Evolutionary conservation across 2,113 vertebrate genomes (phyloP), one percentile per base, ranked within the genome.

Genomic region (Crotalus viridis): DNA sequence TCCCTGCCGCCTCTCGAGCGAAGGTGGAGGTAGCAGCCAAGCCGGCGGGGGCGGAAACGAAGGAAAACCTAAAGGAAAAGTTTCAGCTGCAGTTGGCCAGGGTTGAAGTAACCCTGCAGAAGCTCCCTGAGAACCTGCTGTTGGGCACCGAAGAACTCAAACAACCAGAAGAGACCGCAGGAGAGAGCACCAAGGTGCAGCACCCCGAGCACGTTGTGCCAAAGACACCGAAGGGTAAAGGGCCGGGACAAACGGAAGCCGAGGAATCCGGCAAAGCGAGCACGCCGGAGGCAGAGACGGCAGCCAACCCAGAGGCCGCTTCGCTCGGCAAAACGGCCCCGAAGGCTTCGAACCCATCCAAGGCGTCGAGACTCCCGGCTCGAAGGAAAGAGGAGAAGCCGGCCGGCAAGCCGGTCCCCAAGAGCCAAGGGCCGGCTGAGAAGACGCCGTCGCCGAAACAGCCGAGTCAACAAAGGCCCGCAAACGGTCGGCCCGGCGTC

Each of bases 351-450:
- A 97, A 96, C 56, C 92, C 95, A 17, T 52, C 96, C 0, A 97
- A 97, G 85, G 28, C 93, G 26, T 51, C 8, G 48, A 97, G 95
- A 95, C 22, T 51, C 93, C 46, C 95, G 0, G 1, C 88, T 4
- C 91, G 24, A 93, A 96, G 93, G 52, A 90, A 3, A 0, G 93
- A 96, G 0, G 97, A 97, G 85, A 98, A 96, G 91, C 33, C 90
- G 9, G 87, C 90, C 6, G 54, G 12, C 0, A 98, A 81, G 87
- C 4, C 94, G 0, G 92, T 95, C 24, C 22, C 91, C 28, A 96
- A 52, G 89, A 95, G 95, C 91, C 95, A 94, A 89, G 46, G 91
- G 0, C 93, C 48, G 0, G 28, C 4, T 22, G 97, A 97, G 95
- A 97, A 93, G 96, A 97, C 95, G 74, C 56, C 46, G 0, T 17